Base-by-base conservation (phyloP, 2,888 invertebrate species). In the Branchinecta sandiegonensis region DNA sequence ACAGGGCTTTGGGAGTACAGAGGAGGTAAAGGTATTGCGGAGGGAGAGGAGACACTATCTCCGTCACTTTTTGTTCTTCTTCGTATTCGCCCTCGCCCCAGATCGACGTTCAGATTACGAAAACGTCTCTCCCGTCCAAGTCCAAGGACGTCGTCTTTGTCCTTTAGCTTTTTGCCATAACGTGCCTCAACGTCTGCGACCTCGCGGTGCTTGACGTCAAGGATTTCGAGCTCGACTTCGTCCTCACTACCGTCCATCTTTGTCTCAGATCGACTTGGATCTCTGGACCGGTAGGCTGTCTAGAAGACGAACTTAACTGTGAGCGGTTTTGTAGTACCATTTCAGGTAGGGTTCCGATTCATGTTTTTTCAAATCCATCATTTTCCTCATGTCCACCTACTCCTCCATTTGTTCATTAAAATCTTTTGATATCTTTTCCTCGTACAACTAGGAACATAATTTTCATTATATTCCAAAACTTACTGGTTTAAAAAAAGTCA, bases 31-130 rank as follows among this genome's bases (percentile, higher is more conserved):
- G 63, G 23, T 17, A 11, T 9, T 11, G 63, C 14, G 23, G 23
- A 23, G 11, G 63, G 63, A 10, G 63, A 56, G 63, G 63, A 56
- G n/a, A 23, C 14, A 56, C 9, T 11, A 9, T 56, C 63, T 17
- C 56, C 63, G 11, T 56, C 63, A 56, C 63, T 56, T 56, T 56
- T 56, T 8, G 63, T 56, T 56, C 63, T n/a, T 56, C 63, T n/a
- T 56, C 63, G 63, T n/a, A 17, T 17, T 56, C 63, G 63, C 10
- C 23, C 23, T 11, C 12, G 11, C n/a, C 14, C 23, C 63, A 56
- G 23, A 56, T 56, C 63, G 23, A 23, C 63, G 23, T 56, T 56
- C 23, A 56, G 10, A 10, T 56, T 56, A 23, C 63, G 63, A 56
- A 56, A 56, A 56, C n/a, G 63, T 56, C 10, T 56, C 63, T 56